Evolutionary conservation across 2,888 invertebrate genomes (phyloP).

Genomic region (Zonitis immaculata): DNA sequence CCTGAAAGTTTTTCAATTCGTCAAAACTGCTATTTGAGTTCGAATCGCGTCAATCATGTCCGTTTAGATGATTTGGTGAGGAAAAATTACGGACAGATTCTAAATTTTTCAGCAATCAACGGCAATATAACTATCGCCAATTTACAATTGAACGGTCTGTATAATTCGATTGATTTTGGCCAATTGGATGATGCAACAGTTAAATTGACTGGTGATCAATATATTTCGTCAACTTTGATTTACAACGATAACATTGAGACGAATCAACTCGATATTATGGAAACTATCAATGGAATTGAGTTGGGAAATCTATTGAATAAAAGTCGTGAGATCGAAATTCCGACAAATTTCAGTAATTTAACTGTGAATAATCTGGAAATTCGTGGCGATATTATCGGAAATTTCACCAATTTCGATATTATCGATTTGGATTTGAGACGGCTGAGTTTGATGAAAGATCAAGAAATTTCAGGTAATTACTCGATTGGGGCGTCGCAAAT

Average conservation of each 20-base stretch:
- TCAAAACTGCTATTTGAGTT: constrained; percentile 45
- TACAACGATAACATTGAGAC: constrained; percentile 41
- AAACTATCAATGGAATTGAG: constrained; percentile 44
- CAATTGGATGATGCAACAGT: constrained; percentile 47
- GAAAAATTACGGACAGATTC: constrained; percentile 49
- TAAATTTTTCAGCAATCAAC: constrained; percentile 45
- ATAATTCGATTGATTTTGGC: constrained; percentile 47
- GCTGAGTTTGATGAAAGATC: constrained; percentile 41
- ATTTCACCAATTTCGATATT: constrained; percentile 41
- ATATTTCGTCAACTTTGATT: constrained; percentile 42
- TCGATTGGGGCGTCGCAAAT: constrained; percentile 39
- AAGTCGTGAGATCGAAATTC: constrained; percentile 8
- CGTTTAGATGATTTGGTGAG: constrained; percentile 50
- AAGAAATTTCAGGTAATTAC: constrained; percentile 40
- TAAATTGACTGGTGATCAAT: constrained; percentile 45
- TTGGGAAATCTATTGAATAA: constrained; percentile 14
- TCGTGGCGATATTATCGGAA: constrained; percentile 43
- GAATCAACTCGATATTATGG: constrained; percentile 40
- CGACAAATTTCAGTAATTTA: constrained; percentile 35
- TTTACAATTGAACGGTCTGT: constrained; percentile 45
- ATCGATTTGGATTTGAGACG: constrained; percentile 35
- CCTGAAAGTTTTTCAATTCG: constrained; percentile 42
- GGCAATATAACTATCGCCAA: constrained; percentile 50
- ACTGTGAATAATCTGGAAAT: constrained; percentile 37
- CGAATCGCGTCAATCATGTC: constrained; percentile 49